Percentiles rank a stretch among this genome's conserved stretches.
These are phyloP conservation scores for Enteromius anoplus DNA, from an alignment of 2,797 vertebrate species.

Conservation along the genomic window DNA sequence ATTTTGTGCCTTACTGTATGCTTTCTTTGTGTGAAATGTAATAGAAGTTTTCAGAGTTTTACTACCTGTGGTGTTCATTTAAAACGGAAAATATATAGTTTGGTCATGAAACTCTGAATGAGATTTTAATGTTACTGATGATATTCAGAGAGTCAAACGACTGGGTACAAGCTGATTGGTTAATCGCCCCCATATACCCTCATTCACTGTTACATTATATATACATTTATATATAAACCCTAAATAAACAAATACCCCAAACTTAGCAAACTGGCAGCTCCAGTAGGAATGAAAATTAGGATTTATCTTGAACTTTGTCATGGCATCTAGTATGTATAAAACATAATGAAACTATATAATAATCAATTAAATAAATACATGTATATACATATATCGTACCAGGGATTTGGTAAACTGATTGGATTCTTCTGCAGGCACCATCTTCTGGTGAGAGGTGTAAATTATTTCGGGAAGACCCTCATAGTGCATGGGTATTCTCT, in stretches of 20 bases:
- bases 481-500: not conserved
- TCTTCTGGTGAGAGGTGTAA: not conserved
- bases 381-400: not conserved
- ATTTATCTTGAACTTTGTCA: not conserved
- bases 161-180: no score
- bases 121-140: no score
- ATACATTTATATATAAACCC: no score
- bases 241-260: no score
- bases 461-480: not conserved
- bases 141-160: no score
- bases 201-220: not conserved
- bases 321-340: not conserved
- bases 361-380: not conserved
- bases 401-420: not conserved
- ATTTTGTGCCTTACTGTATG: not conserved
- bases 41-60: not conserved
- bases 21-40: not conserved
- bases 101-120: no score
- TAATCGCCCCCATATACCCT: not conserved
- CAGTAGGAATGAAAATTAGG: not conserved
- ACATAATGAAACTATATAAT: not conserved
- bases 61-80: not conserved
- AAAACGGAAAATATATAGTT: not conserved
- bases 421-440: not conserved
- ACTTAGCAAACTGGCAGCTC: not conserved